Conservation (phyloP, 1,140 invertebrate genomes). For the Hypothenemus hampei region DNA sequence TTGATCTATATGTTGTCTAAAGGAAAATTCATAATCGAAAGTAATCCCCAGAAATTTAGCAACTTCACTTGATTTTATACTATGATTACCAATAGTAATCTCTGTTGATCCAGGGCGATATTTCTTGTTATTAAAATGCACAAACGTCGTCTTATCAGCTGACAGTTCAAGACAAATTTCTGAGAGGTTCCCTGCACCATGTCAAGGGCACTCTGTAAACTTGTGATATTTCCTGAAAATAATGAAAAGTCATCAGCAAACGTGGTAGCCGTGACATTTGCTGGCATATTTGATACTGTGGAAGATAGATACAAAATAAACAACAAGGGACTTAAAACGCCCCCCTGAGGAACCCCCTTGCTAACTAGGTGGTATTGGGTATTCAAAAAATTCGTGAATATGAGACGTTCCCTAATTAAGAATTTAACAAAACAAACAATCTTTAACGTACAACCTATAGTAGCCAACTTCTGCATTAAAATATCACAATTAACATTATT, state of each 20-base stretch:
- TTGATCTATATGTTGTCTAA: not conserved
- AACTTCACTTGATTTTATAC: too few relatives aligned
- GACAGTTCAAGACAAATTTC: too few relatives aligned
- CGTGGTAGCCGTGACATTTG: too few relatives aligned
- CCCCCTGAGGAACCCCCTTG: not conserved
- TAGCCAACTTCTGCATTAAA: not conserved
- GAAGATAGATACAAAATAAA: not conserved
- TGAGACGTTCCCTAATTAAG: not conserved
- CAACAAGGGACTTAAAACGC: not conserved
- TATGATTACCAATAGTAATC: too few relatives aligned
- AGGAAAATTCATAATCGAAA: not conserved
- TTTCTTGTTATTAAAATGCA: too few relatives aligned
- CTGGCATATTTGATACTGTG: too few relatives aligned
- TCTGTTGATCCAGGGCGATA: too few relatives aligned
- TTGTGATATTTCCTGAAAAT: too few relatives aligned
- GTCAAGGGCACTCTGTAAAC: too few relatives aligned
- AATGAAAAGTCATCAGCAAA: too few relatives aligned
- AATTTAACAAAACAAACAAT: not conserved
- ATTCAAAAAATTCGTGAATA: not conserved
- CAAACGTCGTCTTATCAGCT: too few relatives aligned
- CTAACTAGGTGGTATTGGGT: not conserved
- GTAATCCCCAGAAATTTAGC: not conserved
- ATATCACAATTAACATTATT: not conserved
- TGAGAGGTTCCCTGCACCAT: too few relatives aligned
- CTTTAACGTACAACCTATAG: not conserved